These are phyloP conservation scores for Siniperca undulata DNA, from an alignment of 2,797 vertebrate species.

Conservation along the genomic window DNA sequence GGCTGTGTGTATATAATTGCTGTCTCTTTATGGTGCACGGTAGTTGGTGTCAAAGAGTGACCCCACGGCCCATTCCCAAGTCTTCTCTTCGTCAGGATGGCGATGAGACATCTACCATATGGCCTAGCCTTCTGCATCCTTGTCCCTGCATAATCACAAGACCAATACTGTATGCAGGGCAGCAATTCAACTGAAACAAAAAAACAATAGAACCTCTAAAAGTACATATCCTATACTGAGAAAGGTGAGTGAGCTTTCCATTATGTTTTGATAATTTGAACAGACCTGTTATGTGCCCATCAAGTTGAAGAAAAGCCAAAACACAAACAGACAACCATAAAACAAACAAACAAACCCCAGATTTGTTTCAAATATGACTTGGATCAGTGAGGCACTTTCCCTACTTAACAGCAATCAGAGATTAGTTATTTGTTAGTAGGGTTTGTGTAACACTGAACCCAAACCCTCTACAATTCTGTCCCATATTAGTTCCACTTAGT, in stretches of 20 bases:
- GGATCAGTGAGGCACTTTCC: constrained; percentile 65
- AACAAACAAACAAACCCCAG: constrained; percentile 47
- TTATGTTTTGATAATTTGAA: constrained; percentile 12
- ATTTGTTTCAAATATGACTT: constrained; percentile 52
- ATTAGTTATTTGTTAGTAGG: constrained; percentile 86
- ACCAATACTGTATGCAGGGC: constrained; percentile 58
- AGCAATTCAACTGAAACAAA: constrained; percentile 46
- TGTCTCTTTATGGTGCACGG: constrained; percentile 60
- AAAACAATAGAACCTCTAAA: constrained; percentile 33
- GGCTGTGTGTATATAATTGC: constrained; percentile 60
- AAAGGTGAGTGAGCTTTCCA: constrained; percentile 2
- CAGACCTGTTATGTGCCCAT: constrained; percentile 1
- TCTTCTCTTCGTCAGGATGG: constrained; percentile 67
- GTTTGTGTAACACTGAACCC: constrained; percentile 87
- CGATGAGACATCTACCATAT: constrained; percentile 86
- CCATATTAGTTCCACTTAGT: constrained; percentile 96
- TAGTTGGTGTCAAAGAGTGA: constrained; percentile 72
- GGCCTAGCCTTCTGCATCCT: constrained; percentile 85
- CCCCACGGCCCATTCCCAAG: constrained; percentile 63
- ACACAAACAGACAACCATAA: constrained; percentile 44
- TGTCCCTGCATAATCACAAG: constrained; percentile 83
- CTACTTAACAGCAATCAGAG: constrained; percentile 84
- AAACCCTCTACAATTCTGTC: constrained; percentile 89
- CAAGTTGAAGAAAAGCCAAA: constrained; percentile 18
- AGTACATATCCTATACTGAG: neutral